Percentiles rank a stretch among this genome's conserved stretches.
Conservation (phyloP, 2,797 vertebrate genomes). For the Pygocentrus nattereri region DNA sequence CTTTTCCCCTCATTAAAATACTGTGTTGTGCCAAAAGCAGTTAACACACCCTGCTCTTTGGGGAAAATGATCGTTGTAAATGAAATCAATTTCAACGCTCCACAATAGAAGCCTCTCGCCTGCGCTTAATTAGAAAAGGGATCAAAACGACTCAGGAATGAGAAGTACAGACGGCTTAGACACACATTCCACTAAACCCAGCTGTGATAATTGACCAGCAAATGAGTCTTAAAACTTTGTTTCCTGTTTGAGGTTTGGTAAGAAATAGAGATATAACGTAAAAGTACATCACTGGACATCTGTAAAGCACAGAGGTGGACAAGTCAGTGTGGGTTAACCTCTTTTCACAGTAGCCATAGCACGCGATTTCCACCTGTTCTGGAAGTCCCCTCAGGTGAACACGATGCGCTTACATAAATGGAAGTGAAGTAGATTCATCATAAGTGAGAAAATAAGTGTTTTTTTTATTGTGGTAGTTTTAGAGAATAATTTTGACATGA, state of each 20-base stretch:
- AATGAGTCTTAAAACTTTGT: slow-evolving; percentile 11
- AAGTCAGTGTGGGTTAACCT: background rate
- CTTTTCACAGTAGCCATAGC: no score
- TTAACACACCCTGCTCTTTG: slow-evolving; percentile 9
- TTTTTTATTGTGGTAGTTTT: no score
- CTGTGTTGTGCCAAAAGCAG: slow-evolving; percentile 16
- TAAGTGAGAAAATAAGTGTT: no score
- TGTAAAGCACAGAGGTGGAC: background rate
- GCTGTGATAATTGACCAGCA: background rate
- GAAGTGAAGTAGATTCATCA: no score
- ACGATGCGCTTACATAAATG: no score
- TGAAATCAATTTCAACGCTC: slow-evolving; percentile 29
- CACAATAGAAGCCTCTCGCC: slow-evolving; percentile 16
- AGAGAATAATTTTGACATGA: no score
- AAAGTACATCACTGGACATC: background rate
- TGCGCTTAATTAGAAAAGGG: slow-evolving; percentile 32
- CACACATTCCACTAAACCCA: background rate
- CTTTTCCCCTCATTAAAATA: slow-evolving; percentile 1
- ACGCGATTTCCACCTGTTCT: no score
- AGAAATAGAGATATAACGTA: background rate
- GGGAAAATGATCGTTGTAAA: slow-evolving; percentile 6
- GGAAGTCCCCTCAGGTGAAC: no score
- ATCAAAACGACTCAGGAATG: slow-evolving; percentile 13
- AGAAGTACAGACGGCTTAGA: slow-evolving; percentile 1
- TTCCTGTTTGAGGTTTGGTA: background rate